phyloP scores from a whole-genome alignment of 2,888 invertebrate species.

The Actias luna region DNA sequence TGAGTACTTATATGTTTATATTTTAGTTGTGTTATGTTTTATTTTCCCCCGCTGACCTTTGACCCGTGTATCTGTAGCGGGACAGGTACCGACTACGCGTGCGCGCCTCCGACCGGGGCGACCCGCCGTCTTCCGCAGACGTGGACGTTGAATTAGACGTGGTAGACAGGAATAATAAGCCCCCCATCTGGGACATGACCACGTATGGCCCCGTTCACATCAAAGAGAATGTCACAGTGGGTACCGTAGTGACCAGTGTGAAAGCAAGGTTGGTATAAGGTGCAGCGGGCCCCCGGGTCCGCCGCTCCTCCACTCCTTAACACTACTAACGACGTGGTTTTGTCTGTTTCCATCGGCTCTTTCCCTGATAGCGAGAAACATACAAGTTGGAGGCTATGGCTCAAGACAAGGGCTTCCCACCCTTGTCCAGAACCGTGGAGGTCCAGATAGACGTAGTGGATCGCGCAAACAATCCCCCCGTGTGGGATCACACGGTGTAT shows the following conservation, averaged over 20 bases:
- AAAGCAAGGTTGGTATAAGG: conserved; percentile 97
- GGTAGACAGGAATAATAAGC: conserved; percentile 99
- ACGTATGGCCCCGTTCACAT: conserved; percentile 98
- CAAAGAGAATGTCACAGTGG: conserved; percentile 99
- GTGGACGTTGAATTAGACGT: conserved; percentile 99
- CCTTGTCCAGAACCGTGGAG: conserved; percentile 97
- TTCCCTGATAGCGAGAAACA: conserved; percentile 93
- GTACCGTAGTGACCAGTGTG: conserved; percentile 98
- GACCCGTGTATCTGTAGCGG: conserved; percentile 92
- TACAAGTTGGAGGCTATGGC: conserved; percentile 99
- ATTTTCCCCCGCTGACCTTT: conserved; percentile 86
- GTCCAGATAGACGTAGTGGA: conserved; percentile 99
- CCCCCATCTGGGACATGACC: conserved; percentile 97
- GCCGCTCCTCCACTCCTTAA: conserved; percentile 79
- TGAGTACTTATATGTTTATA: conserved; percentile 77
- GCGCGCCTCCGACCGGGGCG: conserved; percentile 97
- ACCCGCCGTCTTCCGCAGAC: conserved; percentile 95
- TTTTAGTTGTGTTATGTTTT: conserved; percentile 83
- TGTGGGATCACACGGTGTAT: conserved; percentile 98
- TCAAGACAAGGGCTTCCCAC: conserved; percentile 97
- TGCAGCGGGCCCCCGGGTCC: conserved; percentile 76
- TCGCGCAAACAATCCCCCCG: conserved; percentile 98
- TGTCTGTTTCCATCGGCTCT: conserved; percentile 85
- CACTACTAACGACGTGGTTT: conserved; percentile 86
- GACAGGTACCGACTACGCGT: conserved; percentile 98